These are phyloP conservation scores for Seriola dumerili DNA, from an alignment of 2,113 vertebrate genomes.

Conservation along the genomic window DNA sequence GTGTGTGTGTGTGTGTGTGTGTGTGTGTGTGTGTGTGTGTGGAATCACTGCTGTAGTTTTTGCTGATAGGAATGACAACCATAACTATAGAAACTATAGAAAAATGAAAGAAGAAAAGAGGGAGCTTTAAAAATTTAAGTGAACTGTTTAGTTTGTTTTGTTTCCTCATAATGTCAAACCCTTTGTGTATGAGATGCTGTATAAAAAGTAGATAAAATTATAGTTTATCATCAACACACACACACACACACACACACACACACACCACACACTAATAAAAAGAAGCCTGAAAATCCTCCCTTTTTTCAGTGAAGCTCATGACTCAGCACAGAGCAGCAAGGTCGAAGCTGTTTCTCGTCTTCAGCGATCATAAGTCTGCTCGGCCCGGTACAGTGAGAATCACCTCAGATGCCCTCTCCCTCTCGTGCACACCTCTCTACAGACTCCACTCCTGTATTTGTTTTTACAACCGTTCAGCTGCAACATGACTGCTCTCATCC, in stretches of 20 bases:
- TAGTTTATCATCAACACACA: background rate
- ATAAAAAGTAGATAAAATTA: background rate
- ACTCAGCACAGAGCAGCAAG: slow-evolving; percentile 58
- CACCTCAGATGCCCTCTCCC: slow-evolving; percentile 55
- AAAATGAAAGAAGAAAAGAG: no score
- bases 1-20: slow-evolving; percentile 4
- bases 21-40: background rate
- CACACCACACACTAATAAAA: slow-evolving; percentile 9
- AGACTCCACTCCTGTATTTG: slow-evolving; percentile 57
- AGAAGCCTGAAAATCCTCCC: slow-evolving; percentile 11
- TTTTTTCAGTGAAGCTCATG: slow-evolving; percentile 30
- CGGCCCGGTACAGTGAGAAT: slow-evolving; percentile 12
- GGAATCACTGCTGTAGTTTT: background rate
- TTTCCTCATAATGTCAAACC: background rate
- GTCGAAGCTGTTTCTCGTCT: slow-evolving; percentile 26
- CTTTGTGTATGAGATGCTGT: background rate
- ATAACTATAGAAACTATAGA: no score
- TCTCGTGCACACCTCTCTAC: slow-evolving; percentile 30
- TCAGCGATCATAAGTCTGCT: slow-evolving; percentile 26
- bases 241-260: background rate
- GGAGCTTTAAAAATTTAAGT: no score
- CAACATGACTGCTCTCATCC: slow-evolving; percentile 41
- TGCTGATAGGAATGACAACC: no score
- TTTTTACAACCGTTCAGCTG: slow-evolving; percentile 46
- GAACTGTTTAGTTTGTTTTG: background rate